These are phyloP conservation scores for Atethmia centrago DNA, from an alignment of 2,888 invertebrate species.

Conservation along the genomic window DNA sequence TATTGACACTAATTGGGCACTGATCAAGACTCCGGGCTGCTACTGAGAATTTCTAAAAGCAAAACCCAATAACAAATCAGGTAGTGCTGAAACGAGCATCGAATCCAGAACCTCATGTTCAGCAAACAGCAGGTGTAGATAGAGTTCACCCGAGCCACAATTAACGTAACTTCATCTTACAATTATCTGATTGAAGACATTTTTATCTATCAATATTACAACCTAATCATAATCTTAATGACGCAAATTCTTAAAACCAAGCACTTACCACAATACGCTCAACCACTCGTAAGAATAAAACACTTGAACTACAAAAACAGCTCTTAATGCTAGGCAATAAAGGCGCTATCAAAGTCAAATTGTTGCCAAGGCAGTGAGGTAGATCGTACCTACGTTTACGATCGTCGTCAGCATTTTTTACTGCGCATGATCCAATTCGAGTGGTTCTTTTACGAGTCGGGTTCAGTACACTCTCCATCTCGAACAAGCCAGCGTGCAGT, in stretches of 20 bases:
- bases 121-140: neutral
- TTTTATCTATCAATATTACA: slow-evolving; percentile 5
- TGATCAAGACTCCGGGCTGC: too few species aligned
- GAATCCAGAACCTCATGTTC: neutral
- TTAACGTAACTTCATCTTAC: neutral
- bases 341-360: neutral
- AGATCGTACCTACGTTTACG: slow-evolving; percentile 5
- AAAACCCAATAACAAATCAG: too few species aligned
- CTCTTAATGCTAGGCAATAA: slow-evolving; percentile 7
- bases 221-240: neutral
- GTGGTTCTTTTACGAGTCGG: slow-evolving; percentile 69
- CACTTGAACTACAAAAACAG: neutral
- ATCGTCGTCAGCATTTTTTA: slow-evolving; percentile 65
- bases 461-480: slow-evolving; percentile 66
- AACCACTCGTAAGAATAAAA: neutral
- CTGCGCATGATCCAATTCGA: slow-evolving; percentile 81
- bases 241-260: neutral
- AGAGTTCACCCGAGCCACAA: neutral
- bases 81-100: neutral
- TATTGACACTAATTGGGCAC: too few species aligned
- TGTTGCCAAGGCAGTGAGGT: neutral
- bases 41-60: neutral
- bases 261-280: neutral
- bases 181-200: slow-evolving; percentile 3
- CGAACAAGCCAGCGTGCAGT: slow-evolving; percentile 68